Evolutionary conservation across 2,797 vertebrate genomes (phyloP).

Genomic region (Paratrypauchen microcephalus): DNA sequence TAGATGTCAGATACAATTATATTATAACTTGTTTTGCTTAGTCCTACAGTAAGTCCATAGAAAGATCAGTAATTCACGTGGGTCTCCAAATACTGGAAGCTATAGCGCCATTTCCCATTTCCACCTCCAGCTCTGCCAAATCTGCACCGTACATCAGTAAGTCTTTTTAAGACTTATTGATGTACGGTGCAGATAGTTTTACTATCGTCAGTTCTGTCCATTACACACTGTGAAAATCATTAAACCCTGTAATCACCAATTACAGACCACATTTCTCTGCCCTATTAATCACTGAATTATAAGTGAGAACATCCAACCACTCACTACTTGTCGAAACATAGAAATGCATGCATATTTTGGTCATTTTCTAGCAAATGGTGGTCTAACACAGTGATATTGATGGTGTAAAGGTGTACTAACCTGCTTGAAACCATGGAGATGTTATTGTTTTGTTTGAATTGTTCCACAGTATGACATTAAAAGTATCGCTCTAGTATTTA

Average conservation of each 20-base stretch:
- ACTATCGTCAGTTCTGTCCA: slow-evolving; percentile 17
- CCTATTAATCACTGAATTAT: slow-evolving; percentile 33
- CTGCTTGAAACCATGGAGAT: too few relatives aligned
- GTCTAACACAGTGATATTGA: slow-evolving; percentile 17
- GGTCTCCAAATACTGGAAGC: background rate
- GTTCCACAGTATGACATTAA: too few relatives aligned
- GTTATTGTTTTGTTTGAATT: too few relatives aligned
- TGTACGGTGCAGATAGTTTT: too few relatives aligned
- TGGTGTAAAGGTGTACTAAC: background rate
- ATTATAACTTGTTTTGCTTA: background rate
- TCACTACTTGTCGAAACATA: slow-evolving; percentile 13
- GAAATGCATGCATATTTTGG: slow-evolving; percentile 20
- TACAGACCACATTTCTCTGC: slow-evolving; percentile 9
- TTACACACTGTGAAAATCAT: slow-evolving; percentile 34
- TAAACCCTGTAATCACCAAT: slow-evolving; percentile 29
- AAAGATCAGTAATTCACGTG: background rate
- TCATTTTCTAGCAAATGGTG: slow-evolving; percentile 25
- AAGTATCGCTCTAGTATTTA: too few relatives aligned
- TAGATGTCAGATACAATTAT: background rate
- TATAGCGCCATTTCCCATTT: slow-evolving; percentile 45
- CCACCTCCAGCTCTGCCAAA: slow-evolving; percentile 30
- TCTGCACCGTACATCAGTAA: slow-evolving; percentile 17
- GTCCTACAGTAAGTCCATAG: background rate
- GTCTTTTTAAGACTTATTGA: too few relatives aligned
- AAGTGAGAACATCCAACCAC: slow-evolving; percentile 23